A percentile compares a stretch with the other conserved stretches of the same genome.
Evolutionary conservation across 2,888 invertebrate species (phyloP).

Genomic region (Mongoloraphidia duomilia): DNA sequence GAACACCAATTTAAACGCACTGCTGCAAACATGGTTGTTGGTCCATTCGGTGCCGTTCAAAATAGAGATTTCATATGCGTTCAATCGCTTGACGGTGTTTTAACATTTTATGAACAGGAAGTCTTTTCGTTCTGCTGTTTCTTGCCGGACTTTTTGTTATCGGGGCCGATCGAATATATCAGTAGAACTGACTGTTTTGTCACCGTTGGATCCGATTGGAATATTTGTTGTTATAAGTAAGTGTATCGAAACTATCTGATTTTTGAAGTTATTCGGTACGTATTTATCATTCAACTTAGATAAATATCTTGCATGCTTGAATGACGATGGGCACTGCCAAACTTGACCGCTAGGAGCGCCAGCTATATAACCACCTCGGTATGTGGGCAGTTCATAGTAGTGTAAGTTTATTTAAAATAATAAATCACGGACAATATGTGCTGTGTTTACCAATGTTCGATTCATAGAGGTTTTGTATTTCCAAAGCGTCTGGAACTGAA

Average conservation of each 20-base stretch:
- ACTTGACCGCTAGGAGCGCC: no score
- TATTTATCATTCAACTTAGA: constrained; percentile 4
- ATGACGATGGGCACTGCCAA: no score
- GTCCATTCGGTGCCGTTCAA: constrained; percentile 74
- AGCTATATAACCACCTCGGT: no score
- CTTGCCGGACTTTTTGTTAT: constrained; percentile 66
- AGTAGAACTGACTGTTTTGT: constrained; percentile 73
- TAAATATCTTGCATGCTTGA: no score
- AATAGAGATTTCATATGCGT: constrained; percentile 82
- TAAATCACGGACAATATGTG: no score
- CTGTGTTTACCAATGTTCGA: no score
- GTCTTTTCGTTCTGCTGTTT: constrained; percentile 70
- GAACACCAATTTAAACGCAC: constrained; percentile 69
- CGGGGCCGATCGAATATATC: constrained; percentile 72
- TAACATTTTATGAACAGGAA: constrained; percentile 89
- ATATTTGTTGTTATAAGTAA: constrained; percentile 75
- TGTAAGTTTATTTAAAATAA: no score
- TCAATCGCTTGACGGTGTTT: constrained; percentile 76
- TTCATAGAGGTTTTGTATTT: no score
- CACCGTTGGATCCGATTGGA: constrained; percentile 66
- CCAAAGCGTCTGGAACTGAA: constrained; percentile 27
- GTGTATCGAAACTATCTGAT: constrained; percentile 13
- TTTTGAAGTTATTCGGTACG: no score
- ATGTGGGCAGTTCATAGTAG: no score
- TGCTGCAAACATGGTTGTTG: constrained; percentile 63